Base-by-base conservation (phyloP, 2,113 vertebrate species). In the Bagarius yarrelli region DNA sequence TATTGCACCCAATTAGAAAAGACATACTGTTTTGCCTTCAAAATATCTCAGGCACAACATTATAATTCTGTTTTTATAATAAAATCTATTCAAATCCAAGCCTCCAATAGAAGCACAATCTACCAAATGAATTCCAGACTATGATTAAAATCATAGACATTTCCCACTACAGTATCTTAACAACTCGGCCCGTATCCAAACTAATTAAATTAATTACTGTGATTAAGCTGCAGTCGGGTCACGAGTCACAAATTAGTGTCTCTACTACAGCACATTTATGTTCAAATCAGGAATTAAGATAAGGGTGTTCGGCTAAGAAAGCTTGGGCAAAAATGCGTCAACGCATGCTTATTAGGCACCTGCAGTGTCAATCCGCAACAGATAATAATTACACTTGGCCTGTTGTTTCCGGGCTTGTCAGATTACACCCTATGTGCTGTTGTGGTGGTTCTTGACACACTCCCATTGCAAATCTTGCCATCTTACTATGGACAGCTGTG, bases 161-260 rank as follows among this genome's bases (percentile, higher is more conserved):
- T 61, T 78, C 18, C 36, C 76, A 32, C 79, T 40, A 75, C 74
- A 52, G 63, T 81, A 79, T 76, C 76, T 71, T 56, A 47, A 21
- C 23, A 44, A 55, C 52, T 66, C 91, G 91, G 91, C 91, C 84
- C 36, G 67, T 86, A 89, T 90, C 88, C 89, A 91, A 92, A 91
- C 90, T 90, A 92, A 93, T 93, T 91, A 77, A 92, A 86, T 90
- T 80, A 89, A 92, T 92, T 90, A 90, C 87, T 87, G 86, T 91
- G 76, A 92, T 92, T 91, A 88, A 86, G 77, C 80, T 78, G 88
- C 85, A 83, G 83, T 80, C 74, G 73, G 78, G 87, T 87, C 86
- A 72, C 80, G 55, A 74, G 88, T 81, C 80, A 82, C 85, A 87
- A 89, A 91, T 91, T 89, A 90, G 87, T 87, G 90, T 90, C 88